Conservation (phyloP, 2,888 invertebrate species). For the Pollenia angustigena region DNA sequence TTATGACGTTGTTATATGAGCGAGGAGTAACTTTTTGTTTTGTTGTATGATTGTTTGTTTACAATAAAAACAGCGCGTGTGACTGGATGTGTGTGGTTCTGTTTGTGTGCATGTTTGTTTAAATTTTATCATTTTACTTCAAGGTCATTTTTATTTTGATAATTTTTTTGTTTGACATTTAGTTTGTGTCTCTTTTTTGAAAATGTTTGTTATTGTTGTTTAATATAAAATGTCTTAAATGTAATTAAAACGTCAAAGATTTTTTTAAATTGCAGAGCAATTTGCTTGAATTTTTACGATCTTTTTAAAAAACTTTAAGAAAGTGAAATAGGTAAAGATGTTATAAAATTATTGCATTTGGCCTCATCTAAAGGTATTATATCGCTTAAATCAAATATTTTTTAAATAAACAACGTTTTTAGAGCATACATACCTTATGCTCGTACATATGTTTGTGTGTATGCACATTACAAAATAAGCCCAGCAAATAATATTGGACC, state of each 20-base stretch:
- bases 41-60: background rate
- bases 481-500: too few species aligned
- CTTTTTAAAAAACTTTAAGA: too few species aligned
- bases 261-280: background rate
- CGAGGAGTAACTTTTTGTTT: background rate
- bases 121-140: slow-evolving; percentile 60
- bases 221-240: background rate
- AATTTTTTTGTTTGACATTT: slow-evolving; percentile 53
- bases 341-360: too few species aligned
- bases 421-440: too few species aligned
- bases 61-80: slow-evolving; percentile 21
- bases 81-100: background rate
- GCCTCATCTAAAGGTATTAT: too few species aligned
- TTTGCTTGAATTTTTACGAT: too few species aligned
- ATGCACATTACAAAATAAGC: too few species aligned
- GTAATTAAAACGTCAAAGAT: slow-evolving; percentile 33
- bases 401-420: too few species aligned
- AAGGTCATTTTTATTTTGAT: slow-evolving; percentile 66
- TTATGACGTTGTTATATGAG: background rate
- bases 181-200: slow-evolving; percentile 28
- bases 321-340: too few species aligned
- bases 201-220: background rate
- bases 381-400: too few species aligned
- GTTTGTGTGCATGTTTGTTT: slow-evolving; percentile 1
- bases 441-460: too few species aligned